Base-by-base conservation (phyloP, 64 coral and sea anemone species). In the Actinia equina region DNA sequence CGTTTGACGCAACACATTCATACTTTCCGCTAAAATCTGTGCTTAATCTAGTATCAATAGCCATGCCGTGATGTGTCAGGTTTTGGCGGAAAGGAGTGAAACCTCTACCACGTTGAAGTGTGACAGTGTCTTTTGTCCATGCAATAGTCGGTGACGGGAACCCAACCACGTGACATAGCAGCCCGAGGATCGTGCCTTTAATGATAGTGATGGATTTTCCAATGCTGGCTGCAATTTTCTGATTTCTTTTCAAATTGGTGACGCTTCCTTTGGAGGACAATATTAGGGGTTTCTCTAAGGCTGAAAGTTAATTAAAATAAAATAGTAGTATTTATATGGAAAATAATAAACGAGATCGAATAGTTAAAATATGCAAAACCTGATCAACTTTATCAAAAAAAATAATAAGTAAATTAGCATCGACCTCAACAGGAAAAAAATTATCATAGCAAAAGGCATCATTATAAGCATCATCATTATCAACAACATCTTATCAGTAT, bases 1-100 rank as follows among this genome's bases (percentile, higher is more conserved):
- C 44, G 77, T 88, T 92, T 49, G 52, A 84, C 63, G 91, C 91
- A 44, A 92, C 59, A 88, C 86, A 92, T n/a, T 83, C 80, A 30
- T 79, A 92, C 43, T 81, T 84, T 2, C n/a, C 57, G 42, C 71
- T 92, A 70, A 54, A 44, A 30, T 74, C 53, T 37, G 56, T 77
- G 14, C 61, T 83, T 22, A 92, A 22, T 5, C 84, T 92, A 13
- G 91, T 92, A 43, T 87, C 65, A 44, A 88, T 92, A 44, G 79
- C 54, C 0, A 88, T 37, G 14, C 27, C 53, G 18, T 87, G 65
- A 55, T 77, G 46, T 14, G 80, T 92, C 42, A 19, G 19, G 54
- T 92, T 88, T 14, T 57, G 17, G 49, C 79, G 69, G 6, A 20
- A 41, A 70, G 71, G 62, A 60, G 60, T 59, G 43, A 69, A 91